Conservation (phyloP, 2,888 invertebrate species). For the Aproaerema taeniolella region DNA sequence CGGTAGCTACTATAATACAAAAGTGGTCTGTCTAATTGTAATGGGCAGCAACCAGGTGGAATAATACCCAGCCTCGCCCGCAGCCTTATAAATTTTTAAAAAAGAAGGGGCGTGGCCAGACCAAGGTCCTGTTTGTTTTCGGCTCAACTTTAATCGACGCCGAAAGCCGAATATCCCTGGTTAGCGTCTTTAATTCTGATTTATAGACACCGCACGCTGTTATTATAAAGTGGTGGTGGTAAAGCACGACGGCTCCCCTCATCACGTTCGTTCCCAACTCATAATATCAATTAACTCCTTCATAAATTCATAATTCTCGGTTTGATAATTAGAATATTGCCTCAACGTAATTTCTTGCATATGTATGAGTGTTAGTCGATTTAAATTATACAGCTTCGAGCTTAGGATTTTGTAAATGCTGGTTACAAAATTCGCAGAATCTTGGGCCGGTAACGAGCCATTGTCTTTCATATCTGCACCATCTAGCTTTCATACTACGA, state of each 20-base stretch:
- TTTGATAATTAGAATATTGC: slow-evolving; percentile 20
- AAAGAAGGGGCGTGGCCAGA: slow-evolving; percentile 41
- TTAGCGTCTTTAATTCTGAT: slow-evolving; percentile 67
- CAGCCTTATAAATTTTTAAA: slow-evolving; percentile 43
- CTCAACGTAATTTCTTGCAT: slow-evolving; percentile 19
- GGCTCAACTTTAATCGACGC: slow-evolving; percentile 57
- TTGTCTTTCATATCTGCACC: slow-evolving; percentile 37
- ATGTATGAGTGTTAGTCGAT: slow-evolving; percentile 5
- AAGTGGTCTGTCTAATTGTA: slow-evolving; percentile 46
- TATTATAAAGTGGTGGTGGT: slow-evolving; percentile 56
- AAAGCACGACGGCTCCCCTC: slow-evolving; percentile 42
- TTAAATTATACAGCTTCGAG: slow-evolving; percentile 1
- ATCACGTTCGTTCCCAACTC: slow-evolving; percentile 43
- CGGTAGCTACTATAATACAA: slow-evolving; percentile 40
- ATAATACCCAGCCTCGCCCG: slow-evolving; percentile 41
- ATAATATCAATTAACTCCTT: slow-evolving; percentile 69
- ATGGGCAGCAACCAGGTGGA: slow-evolving; percentile 43
- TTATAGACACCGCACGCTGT: slow-evolving; percentile 64
- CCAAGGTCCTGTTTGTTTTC: slow-evolving; percentile 64
- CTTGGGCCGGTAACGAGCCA: slow-evolving; percentile 33
- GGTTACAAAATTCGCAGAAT: slow-evolving; percentile 23
- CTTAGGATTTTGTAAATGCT: slow-evolving; percentile 11
- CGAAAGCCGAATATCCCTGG: slow-evolving; percentile 54
- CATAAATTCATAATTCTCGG: slow-evolving; percentile 37
- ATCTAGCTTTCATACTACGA: slow-evolving; percentile 31